Evolutionary conservation across 2,113 vertebrate species (phyloP), one percentile per base, ranked within the genome.

Genomic region (Pipa parva): DNA sequence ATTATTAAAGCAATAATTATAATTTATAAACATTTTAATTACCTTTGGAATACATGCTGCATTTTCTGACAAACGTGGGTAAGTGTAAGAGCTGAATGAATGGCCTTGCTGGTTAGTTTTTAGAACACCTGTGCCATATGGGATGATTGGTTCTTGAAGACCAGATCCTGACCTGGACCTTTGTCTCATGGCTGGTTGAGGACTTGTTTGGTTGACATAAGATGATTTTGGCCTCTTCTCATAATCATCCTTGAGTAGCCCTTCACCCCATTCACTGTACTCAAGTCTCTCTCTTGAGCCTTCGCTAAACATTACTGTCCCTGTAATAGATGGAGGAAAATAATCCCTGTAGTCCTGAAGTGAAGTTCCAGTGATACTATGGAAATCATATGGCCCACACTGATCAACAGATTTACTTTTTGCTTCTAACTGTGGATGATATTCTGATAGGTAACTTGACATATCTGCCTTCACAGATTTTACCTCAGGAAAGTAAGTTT

Each of bases 31-130:
- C 13, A n/a, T 42, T 42, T 42, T 1, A 1, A 0, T 90, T 95
- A 98, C 96, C 96, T 98, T 98, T 76, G 89, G 75, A 64, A 95
- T 59, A 75, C 89, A 91, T 72, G 93, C 88, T 18, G 88, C 81
- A 0, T 82, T 89, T 86, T 99, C 97, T 0, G 94, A 97, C 75
- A 98, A 80, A 66, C 95, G 93, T 7, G 97, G 97, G 79, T 99
- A 99, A 57, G 97, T 98, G 82, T 98, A 98, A 59, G 97, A 99
- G 84, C 88, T 96, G 85, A 98, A 99, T 0, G 93, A 80, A 63
- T 94, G 91, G 55, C 93, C 92, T 68, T 97, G 95, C 50, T 92
- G 84, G 48, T 90, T 89, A 58, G 89, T 86, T 88, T 91, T 97
- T 79, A 97, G 95, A 61, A 88, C 88, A 31, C 89, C 89, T 49